Evolutionary conservation across 2,797 vertebrate species (phyloP), one percentile per base, ranked within the genome.

Genomic region (Cossypha dichroa): DNA sequence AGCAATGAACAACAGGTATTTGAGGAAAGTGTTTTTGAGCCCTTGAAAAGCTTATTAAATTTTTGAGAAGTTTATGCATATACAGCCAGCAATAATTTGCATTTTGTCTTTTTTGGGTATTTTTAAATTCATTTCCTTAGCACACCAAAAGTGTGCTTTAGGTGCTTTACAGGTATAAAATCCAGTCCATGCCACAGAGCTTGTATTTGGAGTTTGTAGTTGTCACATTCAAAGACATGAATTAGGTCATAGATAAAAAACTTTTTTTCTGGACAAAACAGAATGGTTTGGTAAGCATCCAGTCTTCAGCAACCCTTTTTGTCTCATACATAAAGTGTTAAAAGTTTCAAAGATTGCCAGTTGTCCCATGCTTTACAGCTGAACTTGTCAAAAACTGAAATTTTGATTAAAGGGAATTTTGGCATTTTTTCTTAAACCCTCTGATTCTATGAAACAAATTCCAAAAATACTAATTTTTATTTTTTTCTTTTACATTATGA

Each of bases 381-480:
- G 25, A 93, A 43, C 11, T 79, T 85, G 15, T 80, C 7, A 69
- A 67, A 94, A 91, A 5, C 22, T 52, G 43, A 88, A 54, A 82
- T 73, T 51, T 70, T 29, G 9, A 66, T 85, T 73, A 59, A 85
- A 94, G 28, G 16, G 4, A 33, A 48, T 69, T 66, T 90, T 22
- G 56, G 10, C 17, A 9, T 58, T 67, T 55, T 15, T 59, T 29
- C 16, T 0, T 5, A 46, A 28, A 0, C 6, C 6, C 5, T 60
- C 34, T 60, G 14, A 64, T 68, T 80, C 7, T 13, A 1, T 69
- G 23, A 76, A 82, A 43, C 2, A 54, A 58, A 43, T 34, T 66
- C 31, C 4, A 9, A 0, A 85, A 68, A n/a, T 38, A 25, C 1
- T 33, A 0, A 6, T 56, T 86, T 59, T 85, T 90, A 12, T 2